phyloP scores from a whole-genome alignment of 23 tunicate species.

The Botrylloides violaceus region DNA sequence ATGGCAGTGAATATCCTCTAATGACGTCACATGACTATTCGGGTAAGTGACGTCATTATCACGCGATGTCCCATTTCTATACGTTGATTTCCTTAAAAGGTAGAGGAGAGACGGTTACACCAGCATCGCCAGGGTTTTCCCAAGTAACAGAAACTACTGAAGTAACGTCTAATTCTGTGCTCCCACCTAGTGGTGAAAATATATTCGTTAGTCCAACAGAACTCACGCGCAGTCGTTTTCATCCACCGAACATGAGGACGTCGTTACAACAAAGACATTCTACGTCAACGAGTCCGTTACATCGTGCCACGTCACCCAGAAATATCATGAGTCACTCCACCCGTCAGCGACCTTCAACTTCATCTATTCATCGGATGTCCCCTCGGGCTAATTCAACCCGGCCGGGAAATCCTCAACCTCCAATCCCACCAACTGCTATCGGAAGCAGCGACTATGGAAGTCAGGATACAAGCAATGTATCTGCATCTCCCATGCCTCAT shows the following conservation, averaged over 20 bases:
- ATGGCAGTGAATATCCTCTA: constrained; percentile 9
- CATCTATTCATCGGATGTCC: neutral
- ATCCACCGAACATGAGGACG: neutral
- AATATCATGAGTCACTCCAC: neutral
- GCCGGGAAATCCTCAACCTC: neutral
- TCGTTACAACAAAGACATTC: neutral
- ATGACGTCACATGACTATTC: constrained; percentile 4
- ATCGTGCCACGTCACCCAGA: neutral
- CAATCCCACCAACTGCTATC: constrained; percentile 4
- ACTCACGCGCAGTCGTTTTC: neutral
- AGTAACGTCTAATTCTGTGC: neutral
- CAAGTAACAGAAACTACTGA: neutral
- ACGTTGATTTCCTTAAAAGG: too few species aligned
- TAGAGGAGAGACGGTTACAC: neutral
- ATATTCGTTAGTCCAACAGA: neutral
- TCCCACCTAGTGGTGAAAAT: neutral
- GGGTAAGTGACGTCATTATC: neutral
- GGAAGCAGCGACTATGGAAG: constrained; percentile 29
- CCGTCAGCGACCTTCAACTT: neutral
- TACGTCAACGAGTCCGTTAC: neutral
- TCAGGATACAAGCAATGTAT: constrained; percentile 14
- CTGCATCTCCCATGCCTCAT: constrained; percentile 12
- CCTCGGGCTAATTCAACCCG: neutral
- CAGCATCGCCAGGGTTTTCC: neutral
- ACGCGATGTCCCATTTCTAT: neutral